phyloP scores from a whole-genome alignment of 2,113 vertebrate species.

The Dascyllus trimaculatus region DNA sequence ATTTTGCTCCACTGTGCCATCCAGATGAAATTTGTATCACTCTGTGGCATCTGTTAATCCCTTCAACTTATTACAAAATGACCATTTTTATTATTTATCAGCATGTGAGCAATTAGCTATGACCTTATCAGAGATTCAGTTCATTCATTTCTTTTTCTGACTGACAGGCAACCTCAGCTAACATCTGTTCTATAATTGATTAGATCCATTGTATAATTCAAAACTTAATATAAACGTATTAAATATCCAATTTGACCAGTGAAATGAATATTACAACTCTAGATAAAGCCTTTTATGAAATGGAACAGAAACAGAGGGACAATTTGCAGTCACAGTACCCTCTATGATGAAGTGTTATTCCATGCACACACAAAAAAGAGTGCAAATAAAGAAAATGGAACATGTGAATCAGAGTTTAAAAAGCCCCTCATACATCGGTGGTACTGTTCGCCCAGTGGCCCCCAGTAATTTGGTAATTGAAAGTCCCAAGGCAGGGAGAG shows the following conservation, averaged over 20 bases:
- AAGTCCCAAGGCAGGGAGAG: constrained; percentile 16
- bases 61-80: constrained; percentile 45
- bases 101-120: constrained; percentile 59
- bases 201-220: constrained; percentile 57
- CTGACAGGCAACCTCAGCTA: constrained; percentile 47
- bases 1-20: neutral
- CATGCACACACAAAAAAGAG: neutral
- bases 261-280: constrained; percentile 15
- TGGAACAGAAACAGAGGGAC: neutral
- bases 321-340: neutral
- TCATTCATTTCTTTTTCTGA: constrained; percentile 52
- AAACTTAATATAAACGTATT: constrained; percentile 56
- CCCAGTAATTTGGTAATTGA: constrained; percentile 47
- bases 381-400: constrained; percentile 11
- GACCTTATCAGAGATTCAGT: constrained; percentile 61
- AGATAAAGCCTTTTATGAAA: constrained; percentile 10
- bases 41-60: constrained; percentile 27
- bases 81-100: constrained; percentile 51
- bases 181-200: constrained; percentile 69
- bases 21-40: constrained; percentile 15
- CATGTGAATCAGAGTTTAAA: constrained; percentile 31
- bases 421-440: neutral
- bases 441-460: constrained; percentile 17
- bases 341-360: constrained; percentile 3
- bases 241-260: constrained; percentile 43